Conservation (phyloP, 2,888 invertebrate genomes). For the Hetaerina titia region DNA sequence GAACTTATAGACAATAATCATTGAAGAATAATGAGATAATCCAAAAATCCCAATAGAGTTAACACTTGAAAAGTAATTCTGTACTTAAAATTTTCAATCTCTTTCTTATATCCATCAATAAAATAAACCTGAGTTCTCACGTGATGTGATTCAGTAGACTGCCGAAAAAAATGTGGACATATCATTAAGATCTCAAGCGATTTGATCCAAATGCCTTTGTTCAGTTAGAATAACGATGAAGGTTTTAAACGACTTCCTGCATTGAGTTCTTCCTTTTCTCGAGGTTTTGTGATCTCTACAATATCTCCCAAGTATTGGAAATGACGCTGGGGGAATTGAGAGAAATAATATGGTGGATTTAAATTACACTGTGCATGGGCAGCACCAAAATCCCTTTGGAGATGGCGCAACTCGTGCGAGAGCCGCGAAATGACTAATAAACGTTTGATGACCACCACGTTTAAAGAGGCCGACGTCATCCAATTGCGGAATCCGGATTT, state of each 20-base stretch:
- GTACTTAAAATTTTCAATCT: too few species aligned
- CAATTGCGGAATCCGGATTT: conserved; percentile 26
- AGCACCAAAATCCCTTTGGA: not conserved
- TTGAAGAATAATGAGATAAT: too few species aligned
- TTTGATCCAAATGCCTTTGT: too few species aligned
- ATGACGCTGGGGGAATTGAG: not conserved
- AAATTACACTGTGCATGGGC: not conserved
- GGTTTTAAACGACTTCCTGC: not conserved
- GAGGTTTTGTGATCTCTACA: not conserved
- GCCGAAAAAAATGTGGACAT: too few species aligned
- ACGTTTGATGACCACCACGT: conserved; percentile 26
- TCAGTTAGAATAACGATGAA: too few species aligned
- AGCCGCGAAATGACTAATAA: not conserved
- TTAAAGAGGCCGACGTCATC: conserved; percentile 16
- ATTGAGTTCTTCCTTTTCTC: not conserved
- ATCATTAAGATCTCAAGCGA: too few species aligned
- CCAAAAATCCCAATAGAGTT: too few species aligned
- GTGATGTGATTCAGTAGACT: too few species aligned
- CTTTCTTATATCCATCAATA: too few species aligned
- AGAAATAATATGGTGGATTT: not conserved
- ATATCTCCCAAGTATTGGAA: not conserved
- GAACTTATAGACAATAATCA: too few species aligned
- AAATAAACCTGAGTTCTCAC: too few species aligned
- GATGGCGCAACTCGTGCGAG: conserved; percentile 1
- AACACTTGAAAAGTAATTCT: too few species aligned